Base-by-base conservation (phyloP, 1,140 invertebrate genomes). In the Apis dorsata region DNA sequence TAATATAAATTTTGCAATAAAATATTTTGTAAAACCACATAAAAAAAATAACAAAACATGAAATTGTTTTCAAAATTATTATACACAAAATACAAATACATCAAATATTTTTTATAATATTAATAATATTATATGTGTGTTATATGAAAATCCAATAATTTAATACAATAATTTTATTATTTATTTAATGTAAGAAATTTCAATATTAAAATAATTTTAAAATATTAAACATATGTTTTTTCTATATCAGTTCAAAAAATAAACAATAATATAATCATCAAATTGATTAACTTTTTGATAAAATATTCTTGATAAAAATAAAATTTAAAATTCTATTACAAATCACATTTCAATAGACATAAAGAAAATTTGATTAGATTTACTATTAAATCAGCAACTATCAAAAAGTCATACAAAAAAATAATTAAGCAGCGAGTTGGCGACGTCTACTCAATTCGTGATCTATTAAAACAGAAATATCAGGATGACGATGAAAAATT, bases 401-500 rank as follows among this genome's bases (percentile, higher is more conserved):
- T 13, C 2, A 15, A 60, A 66, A 69, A 59, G 19, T 17, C 19
- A 68, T n/a, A 34, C 0, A 51, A 75, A 24, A 9, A 19, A 11
- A 83, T 19, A 13, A 85, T 92, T 79, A 91, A 34, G 90, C 88
- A 69, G 91, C 90, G 19, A 92, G 88, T 53, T 92, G 89, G 66
- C 91, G 90, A 82, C 91, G 91, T 90, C 88, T 91, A 13, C 79
- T 91, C 55, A 92, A 74, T 77, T 92, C 91, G 60, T 92, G 86
- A 71, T 92, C 85, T 44, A 93, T 91, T 53, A 93, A 55, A 28
- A 85, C 57, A 0, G 90, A 88, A 21, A 92, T 92, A 76, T 92
- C 90, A 15, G 91, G 91, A 77, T 92, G 90, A 74, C 90, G 90
- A 74, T 90, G 91, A 55, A 90, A 78, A 19, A 89, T 89, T 0